These are phyloP conservation scores for Craseonycteris thonglongyai DNA, from an alignment of 2,113 vertebrate genomes.

Conservation along the genomic window DNA sequence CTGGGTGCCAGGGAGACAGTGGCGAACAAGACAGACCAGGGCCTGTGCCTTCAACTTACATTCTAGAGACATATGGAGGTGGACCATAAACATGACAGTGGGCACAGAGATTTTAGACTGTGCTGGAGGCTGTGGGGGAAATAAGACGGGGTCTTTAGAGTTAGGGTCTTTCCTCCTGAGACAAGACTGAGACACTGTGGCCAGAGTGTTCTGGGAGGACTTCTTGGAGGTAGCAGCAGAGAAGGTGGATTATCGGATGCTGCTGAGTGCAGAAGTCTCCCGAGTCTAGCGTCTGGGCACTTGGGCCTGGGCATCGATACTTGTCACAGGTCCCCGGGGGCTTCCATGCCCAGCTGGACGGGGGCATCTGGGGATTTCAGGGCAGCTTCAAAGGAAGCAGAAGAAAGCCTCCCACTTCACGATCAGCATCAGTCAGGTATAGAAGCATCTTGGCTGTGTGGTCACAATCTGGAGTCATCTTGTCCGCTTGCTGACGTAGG, in stretches of 20 bases:
- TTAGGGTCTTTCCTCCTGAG: not conserved
- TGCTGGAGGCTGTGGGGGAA: accelerated
- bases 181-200: not conserved
- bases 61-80: not conserved
- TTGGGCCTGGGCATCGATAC: not conserved
- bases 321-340: not conserved
- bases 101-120: not conserved
- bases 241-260: not conserved
- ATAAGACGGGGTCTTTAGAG: not conserved
- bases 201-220: not conserved
- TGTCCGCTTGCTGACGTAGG: accelerated
- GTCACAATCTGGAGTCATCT: accelerated
- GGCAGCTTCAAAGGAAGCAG: not conserved
- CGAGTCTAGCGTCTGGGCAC: not conserved
- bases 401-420: not conserved
- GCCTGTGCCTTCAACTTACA: not conserved
- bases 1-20: not conserved
- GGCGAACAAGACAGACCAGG: accelerated
- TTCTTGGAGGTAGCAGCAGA: not conserved
- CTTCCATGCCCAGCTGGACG: not conserved
- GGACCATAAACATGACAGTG: not conserved
- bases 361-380: not conserved
- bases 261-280: not conserved
- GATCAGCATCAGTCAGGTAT: accelerated
- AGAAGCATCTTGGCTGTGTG: not conserved